Evolutionary conservation across 2,113 vertebrate genomes (phyloP).

Genomic region (Fulmarus glacialis): DNA sequence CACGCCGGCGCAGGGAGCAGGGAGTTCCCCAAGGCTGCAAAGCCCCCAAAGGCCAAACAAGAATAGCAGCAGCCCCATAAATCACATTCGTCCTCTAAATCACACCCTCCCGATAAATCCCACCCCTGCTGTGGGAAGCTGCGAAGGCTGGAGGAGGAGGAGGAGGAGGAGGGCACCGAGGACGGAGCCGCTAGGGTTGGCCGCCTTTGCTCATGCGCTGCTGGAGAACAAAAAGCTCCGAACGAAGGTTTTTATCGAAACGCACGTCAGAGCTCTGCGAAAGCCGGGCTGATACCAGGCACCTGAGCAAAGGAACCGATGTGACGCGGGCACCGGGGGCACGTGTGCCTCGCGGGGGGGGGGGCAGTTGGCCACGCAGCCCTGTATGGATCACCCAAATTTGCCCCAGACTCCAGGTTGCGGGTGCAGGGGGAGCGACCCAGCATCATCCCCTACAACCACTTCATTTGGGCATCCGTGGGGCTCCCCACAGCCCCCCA

Average conservation of each 20-base stretch:
- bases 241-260: background rate
- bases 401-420: background rate
- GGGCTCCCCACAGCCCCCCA: background rate
- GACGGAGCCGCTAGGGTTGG: rapidly evolving
- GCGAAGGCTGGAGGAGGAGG: background rate
- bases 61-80: background rate
- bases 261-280: background rate
- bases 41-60: background rate
- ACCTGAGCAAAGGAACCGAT: background rate
- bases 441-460: rapidly evolving
- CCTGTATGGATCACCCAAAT: background rate
- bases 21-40: background rate
- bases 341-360: rapidly evolving
- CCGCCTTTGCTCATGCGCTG: rapidly evolving
- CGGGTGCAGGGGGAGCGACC: rapidly evolving
- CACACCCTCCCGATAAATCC: background rate
- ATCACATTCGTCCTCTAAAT: background rate
- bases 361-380: background rate
- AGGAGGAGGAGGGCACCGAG: background rate
- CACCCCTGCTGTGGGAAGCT: background rate
- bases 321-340: rapidly evolving
- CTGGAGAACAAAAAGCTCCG: background rate
- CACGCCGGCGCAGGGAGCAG: rapidly evolving
- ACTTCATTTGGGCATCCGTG: background rate
- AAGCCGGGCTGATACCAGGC: background rate